phyloP scores from a whole-genome alignment of 2,113 vertebrate genomes.

The Uropsilus gracilis region DNA sequence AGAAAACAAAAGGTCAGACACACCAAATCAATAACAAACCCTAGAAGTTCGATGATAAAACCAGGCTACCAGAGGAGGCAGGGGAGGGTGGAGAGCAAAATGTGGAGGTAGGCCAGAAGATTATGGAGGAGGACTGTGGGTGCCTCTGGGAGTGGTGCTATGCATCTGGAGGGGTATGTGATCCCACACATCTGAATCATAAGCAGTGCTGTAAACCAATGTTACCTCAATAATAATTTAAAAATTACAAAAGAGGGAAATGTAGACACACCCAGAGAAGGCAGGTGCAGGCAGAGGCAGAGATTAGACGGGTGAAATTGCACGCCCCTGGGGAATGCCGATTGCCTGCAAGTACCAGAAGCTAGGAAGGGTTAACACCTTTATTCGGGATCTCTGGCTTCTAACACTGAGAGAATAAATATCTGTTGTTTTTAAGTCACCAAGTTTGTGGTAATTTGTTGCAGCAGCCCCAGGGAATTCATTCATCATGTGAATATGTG shows the following conservation, averaged over 20 bases:
- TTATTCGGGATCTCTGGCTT: neutral
- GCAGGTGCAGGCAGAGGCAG: neutral
- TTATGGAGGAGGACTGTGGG: too few species aligned
- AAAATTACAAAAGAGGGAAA: neutral
- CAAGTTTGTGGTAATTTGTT: neutral
- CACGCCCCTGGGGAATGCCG: neutral
- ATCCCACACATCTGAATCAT: too few species aligned
- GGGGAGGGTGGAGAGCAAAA: too few species aligned
- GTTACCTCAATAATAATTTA: too few species aligned
- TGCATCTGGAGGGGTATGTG: too few species aligned
- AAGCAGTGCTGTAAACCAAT: too few species aligned
- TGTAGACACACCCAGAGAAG: neutral
- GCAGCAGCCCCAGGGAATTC: neutral
- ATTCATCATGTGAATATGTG: neutral
- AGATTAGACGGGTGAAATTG: neutral
- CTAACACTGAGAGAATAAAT: neutral
- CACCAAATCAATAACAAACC: too few species aligned
- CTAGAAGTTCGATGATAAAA: too few species aligned
- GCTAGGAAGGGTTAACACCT: neutral
- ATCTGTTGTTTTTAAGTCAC: neutral
- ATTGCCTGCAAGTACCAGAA: neutral
- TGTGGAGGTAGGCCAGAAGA: too few species aligned
- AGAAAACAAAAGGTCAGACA: too few species aligned
- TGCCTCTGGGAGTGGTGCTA: too few species aligned
- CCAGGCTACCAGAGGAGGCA: too few species aligned